phyloP scores from a whole-genome alignment of 2,888 invertebrate genomes.

The Archips crataeganus region DNA sequence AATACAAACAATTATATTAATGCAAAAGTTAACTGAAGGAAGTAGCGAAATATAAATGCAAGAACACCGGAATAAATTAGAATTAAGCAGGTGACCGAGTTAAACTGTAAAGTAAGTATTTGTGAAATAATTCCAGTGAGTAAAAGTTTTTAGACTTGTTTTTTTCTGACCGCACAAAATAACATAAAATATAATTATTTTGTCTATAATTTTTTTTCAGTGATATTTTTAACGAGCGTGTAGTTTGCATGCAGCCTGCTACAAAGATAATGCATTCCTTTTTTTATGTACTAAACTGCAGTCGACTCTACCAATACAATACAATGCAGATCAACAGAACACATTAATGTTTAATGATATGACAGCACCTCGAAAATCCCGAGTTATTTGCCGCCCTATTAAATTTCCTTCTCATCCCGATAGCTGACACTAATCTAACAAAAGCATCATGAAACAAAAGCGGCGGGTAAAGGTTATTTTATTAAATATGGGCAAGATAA shows the following conservation, averaged over 20 bases:
- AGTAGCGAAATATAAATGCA: neutral
- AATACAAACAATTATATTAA: neutral
- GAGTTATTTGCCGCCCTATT: neutral
- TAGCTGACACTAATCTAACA: constrained; percentile 11
- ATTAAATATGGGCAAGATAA: constrained; percentile 15
- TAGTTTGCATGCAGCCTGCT: too few species aligned
- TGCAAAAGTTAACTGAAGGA: constrained; percentile 2
- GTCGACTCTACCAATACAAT: neutral
- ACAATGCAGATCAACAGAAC: neutral
- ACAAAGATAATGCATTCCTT: too few species aligned
- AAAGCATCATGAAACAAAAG: constrained; percentile 11
- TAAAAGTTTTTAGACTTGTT: too few species aligned
- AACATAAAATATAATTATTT: too few species aligned
- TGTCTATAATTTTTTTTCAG: too few species aligned
- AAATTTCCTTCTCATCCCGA: constrained; percentile 4
- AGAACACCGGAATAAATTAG: neutral
- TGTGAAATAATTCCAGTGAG: too few species aligned
- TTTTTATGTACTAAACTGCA: too few species aligned
- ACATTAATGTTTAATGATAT: neutral
- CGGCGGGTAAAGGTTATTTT: constrained; percentile 11
- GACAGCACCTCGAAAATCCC: neutral
- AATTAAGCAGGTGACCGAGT: neutral
- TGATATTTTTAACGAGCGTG: too few species aligned
- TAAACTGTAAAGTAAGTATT: neutral
- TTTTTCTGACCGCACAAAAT: too few species aligned